A percentile compares a stretch with the other conserved stretches of the same genome.
Conservation (phyloP, 2,797 vertebrate species). For the Borostomias antarcticus region DNA sequence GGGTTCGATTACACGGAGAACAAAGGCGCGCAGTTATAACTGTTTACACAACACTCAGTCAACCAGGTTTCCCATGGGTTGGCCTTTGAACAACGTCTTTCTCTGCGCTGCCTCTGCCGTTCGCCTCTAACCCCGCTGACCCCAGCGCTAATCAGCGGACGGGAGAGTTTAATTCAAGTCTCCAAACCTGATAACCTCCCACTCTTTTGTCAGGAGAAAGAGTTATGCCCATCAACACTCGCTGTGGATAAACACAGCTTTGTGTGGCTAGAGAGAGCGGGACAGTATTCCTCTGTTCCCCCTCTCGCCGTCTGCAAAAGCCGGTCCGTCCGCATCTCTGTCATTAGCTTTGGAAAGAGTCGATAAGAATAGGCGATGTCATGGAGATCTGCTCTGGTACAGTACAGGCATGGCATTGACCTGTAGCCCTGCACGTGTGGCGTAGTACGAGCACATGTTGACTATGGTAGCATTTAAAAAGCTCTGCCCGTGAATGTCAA, state of each 20-base stretch:
- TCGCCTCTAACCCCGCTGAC: slow-evolving; percentile 43
- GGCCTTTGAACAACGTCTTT: slow-evolving; percentile 42
- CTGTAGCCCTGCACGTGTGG: not conserved
- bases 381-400: slow-evolving; percentile 12
- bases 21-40: slow-evolving; percentile 47
- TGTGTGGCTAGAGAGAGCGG: slow-evolving; percentile 19
- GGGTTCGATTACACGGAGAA: slow-evolving; percentile 26
- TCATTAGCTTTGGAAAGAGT: slow-evolving; percentile 17
- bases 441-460: slow-evolving; percentile 7
- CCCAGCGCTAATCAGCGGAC: slow-evolving; percentile 42
- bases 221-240: no score
- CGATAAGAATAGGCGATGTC: slow-evolving; percentile 14
- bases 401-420: no score
- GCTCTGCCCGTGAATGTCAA: not conserved
- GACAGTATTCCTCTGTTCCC: not conserved
- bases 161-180: slow-evolving; percentile 45
- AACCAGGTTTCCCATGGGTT: slow-evolving; percentile 24
- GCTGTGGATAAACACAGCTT: slow-evolving; percentile 32
- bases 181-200: slow-evolving; percentile 45
- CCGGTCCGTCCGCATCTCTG: not conserved
- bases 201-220: slow-evolving; percentile 37
- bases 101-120: slow-evolving; percentile 25
- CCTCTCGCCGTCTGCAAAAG: slow-evolving; percentile 10
- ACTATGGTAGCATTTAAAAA: slow-evolving; percentile 5
- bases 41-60: slow-evolving; percentile 25